Percentiles rank a stretch among this genome's conserved stretches.
These are phyloP conservation scores for Cromileptes altivelis DNA, from an alignment of 2,113 vertebrate species.

Conservation along the genomic window DNA sequence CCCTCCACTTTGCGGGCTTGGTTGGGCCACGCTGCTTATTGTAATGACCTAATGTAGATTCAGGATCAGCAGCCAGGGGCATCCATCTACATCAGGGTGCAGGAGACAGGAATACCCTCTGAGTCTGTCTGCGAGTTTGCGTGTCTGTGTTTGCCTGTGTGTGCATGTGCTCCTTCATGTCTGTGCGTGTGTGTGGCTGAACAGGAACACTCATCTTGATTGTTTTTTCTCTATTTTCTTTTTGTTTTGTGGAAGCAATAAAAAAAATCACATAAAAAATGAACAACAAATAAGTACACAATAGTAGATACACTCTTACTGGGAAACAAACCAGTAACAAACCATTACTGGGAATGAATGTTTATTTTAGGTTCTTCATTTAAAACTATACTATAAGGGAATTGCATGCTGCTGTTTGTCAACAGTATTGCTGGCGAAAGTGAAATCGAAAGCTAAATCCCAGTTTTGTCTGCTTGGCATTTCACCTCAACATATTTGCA, in stretches of 20 bases:
- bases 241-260: neutral
- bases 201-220: neutral
- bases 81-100: constrained; percentile 82
- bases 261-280: neutral
- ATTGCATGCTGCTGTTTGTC: too few relatives aligned
- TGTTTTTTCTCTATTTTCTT: neutral
- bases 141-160: constrained; percentile 52
- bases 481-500: too few relatives aligned
- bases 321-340: neutral
- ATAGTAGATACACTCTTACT: neutral
- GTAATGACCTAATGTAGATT: constrained; percentile 85
- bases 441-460: too few relatives aligned
- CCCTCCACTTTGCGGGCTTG: constrained; percentile 44
- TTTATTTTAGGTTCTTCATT: neutral
- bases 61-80: constrained; percentile 71
- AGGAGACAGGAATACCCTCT: constrained; percentile 70
- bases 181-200: neutral
- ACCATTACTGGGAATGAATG: neutral
- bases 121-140: constrained; percentile 52
- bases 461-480: too few relatives aligned
- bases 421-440: too few relatives aligned
- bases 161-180: constrained; percentile 7
- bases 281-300: too few relatives aligned
- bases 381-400: too few relatives aligned
- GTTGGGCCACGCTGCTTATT: constrained; percentile 67